A percentile compares a stretch with the other conserved stretches of the same genome.
Conservation (phyloP, 2,888 invertebrate genomes). For the Boloria euphrosyne region DNA sequence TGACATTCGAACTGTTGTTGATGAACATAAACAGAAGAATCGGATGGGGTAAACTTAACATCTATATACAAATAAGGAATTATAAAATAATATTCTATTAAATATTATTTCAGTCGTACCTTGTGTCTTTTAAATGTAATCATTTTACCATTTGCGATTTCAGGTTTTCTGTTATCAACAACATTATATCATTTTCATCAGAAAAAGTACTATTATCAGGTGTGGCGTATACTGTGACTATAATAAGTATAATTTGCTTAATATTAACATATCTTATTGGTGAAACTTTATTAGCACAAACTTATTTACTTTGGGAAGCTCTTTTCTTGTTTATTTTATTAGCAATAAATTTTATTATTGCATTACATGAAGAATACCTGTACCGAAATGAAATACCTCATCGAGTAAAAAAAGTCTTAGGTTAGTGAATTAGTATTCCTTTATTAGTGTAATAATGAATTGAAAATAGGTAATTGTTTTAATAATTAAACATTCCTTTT, state of each 20-base stretch:
- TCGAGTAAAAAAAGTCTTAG: slow-evolving; percentile 73
- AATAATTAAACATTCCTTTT: slow-evolving; percentile 9
- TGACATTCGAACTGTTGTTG: slow-evolving; percentile 85
- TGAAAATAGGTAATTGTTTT: not conserved
- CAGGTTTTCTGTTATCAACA: slow-evolving; percentile 62
- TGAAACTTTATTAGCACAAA: slow-evolving; percentile 68
- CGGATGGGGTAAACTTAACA: slow-evolving; percentile 57
- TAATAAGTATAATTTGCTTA: slow-evolving; percentile 67
- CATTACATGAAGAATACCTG: slow-evolving; percentile 75
- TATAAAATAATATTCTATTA: too few relatives aligned
- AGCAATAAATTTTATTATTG: slow-evolving; percentile 69
- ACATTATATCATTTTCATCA: slow-evolving; percentile 75
- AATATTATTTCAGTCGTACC: too few relatives aligned
- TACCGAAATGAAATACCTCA: slow-evolving; percentile 81
- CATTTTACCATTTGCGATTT: slow-evolving; percentile 45
- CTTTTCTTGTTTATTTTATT: slow-evolving; percentile 69
- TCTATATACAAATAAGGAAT: too few relatives aligned
- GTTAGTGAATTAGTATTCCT: slow-evolving; percentile 53
- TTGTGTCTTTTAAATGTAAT: slow-evolving; percentile 1
- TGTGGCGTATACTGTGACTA: slow-evolving; percentile 71
- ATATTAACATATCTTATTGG: slow-evolving; percentile 69
- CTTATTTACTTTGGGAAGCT: slow-evolving; percentile 71
- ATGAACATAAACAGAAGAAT: slow-evolving; percentile 84
- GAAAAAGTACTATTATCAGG: slow-evolving; percentile 73
- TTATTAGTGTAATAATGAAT: slow-evolving; percentile 1